A percentile compares a stretch with the other conserved stretches of the same genome.
Evolutionary conservation across 2,888 invertebrate species (phyloP).

Genomic region (Trypoxylon attenuatum): DNA sequence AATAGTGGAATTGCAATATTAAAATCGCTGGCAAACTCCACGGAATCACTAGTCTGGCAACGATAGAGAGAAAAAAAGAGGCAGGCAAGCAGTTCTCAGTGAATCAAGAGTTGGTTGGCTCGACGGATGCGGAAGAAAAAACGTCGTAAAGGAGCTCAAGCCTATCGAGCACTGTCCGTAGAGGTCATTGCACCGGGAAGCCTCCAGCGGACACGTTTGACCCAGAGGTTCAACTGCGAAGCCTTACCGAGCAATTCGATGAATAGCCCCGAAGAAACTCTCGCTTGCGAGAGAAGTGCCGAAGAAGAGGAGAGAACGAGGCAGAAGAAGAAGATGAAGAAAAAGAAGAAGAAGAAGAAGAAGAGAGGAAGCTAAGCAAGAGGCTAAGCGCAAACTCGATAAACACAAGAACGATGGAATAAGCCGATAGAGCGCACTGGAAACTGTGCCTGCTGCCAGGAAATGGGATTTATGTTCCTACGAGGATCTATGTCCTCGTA

Average conservation of each 20-base stretch:
- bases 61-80: too few species aligned
- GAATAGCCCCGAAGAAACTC: conserved; percentile 42
- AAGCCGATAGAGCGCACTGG: conserved; percentile 24
- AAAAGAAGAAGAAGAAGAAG: conserved; percentile 3
- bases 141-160: conserved; percentile 23
- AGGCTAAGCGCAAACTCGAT: conserved; percentile 34
- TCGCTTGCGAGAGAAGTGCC: background rate
- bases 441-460: conserved; percentile 9
- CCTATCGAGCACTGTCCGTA: conserved; percentile 9
- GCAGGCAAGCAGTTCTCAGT: too few species aligned
- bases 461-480: conserved; percentile 33
- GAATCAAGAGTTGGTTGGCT: too few species aligned
- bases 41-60: too few species aligned
- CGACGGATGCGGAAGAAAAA: conserved; percentile 19
- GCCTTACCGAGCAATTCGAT: conserved; percentile 50
- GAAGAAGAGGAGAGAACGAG: conserved; percentile 8
- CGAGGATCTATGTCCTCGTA: conserved; percentile 18
- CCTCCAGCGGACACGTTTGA: conserved; percentile 40
- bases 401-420: conserved; percentile 32
- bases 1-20: too few species aligned
- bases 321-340: background rate
- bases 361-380: conserved; percentile 19
- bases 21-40: too few species aligned
- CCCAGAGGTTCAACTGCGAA: conserved; percentile 48
- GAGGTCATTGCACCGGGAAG: conserved; percentile 40